Conservation (phyloP, 2,113 vertebrate genomes). For the Oriolus oriolus region DNA sequence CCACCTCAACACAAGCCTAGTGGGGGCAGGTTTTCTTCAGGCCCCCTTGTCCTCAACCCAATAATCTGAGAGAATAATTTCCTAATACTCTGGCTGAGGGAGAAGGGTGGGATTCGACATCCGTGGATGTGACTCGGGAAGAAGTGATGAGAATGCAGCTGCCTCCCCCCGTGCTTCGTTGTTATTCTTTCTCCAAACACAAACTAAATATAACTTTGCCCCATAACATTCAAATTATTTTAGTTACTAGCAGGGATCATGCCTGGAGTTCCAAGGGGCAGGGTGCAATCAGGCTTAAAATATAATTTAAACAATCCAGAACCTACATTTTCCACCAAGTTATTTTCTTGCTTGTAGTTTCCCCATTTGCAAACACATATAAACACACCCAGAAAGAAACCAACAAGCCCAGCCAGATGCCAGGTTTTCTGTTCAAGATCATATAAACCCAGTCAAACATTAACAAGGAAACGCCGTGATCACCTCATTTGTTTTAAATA, state of each 20-base stretch:
- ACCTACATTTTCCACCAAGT: slow-evolving; percentile 1
- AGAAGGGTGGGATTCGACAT: slow-evolving; percentile 10
- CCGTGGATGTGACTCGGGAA: neutral
- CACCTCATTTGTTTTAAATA: slow-evolving; percentile 49
- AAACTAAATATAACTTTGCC: slow-evolving; percentile 61
- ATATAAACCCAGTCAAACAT: neutral
- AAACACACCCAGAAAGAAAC: neutral
- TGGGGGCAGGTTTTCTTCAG: neutral
- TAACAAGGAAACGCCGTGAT: neutral
- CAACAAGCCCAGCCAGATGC: neutral
- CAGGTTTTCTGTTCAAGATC: slow-evolving; percentile 1
- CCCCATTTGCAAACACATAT: neutral
- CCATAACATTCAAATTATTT: slow-evolving; percentile 57
- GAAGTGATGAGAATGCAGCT: slow-evolving; percentile 49
- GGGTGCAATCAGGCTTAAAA: slow-evolving; percentile 53
- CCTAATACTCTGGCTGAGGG: neutral
- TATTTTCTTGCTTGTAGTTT: neutral
- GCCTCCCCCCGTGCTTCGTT: neutral
- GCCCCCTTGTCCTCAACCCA: neutral
- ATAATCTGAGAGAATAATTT: neutral
- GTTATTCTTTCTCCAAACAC: slow-evolving; percentile 56
- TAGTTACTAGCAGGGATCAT: slow-evolving; percentile 54
- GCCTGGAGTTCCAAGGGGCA: slow-evolving; percentile 56
- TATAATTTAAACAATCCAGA: slow-evolving; percentile 44
- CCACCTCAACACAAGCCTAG: neutral